phyloP scores from a whole-genome alignment of 2,888 invertebrate species.

The Lepas anatifera region DNA sequence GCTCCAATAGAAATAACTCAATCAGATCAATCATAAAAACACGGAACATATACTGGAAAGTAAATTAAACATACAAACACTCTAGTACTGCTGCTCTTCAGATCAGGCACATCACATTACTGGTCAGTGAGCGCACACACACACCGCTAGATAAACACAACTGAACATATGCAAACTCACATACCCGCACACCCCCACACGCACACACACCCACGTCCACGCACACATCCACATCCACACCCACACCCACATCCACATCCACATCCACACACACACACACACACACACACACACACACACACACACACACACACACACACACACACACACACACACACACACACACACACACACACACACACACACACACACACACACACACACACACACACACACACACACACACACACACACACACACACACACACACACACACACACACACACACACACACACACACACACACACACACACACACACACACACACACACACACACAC shows the following conservation, averaged over 20 bases:
- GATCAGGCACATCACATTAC: too few species aligned
- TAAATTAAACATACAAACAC: too few species aligned
- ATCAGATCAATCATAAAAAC: too few species aligned
- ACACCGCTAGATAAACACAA: not conserved
- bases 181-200: too few species aligned
- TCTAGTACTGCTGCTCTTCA: too few species aligned
- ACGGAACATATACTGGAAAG: too few species aligned
- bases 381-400: conserved; percentile 10
- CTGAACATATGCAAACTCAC: not conserved
- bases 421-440: conserved; percentile 9
- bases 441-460: conserved; percentile 13
- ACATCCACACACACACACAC: conserved; percentile 14
- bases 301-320: conserved; percentile 13
- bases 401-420: conserved; percentile 13
- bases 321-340: conserved; percentile 14
- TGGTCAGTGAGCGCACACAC: too few species aligned
- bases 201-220: too few species aligned
- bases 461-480: conserved; percentile 11
- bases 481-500: too few species aligned
- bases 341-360: conserved; percentile 14
- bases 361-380: conserved; percentile 6
- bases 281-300: conserved; percentile 12
- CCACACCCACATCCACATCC: conserved; percentile 10
- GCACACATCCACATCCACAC: too few species aligned
- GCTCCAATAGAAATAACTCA: too few species aligned